Evolutionary conservation across 2,113 vertebrate species (phyloP), one percentile per base, ranked within the genome.

Genomic region (Athene noctua): DNA sequence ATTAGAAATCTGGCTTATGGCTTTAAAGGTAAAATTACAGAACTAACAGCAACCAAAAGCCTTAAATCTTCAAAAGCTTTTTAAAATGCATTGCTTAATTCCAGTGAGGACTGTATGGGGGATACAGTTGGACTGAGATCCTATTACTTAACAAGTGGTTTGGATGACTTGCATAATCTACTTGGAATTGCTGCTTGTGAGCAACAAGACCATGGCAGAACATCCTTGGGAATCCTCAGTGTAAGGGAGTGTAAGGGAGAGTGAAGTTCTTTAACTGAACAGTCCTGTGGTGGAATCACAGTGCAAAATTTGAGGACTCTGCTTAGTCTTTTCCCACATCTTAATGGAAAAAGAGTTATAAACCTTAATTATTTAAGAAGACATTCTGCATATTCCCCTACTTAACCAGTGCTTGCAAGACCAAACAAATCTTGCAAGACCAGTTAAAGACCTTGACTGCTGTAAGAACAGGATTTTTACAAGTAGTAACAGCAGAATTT

Each of bases 351-450:
- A 51, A 52, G 29, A 67, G 32, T 61, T 80, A 58, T 40, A 44
- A 79, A 67, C 29, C 47, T 96, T 66, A 92, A 94, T 82, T 90
- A 94, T 92, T 94, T 93, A 89, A 47, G 59, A 68, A 74, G 47
- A 44, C 29, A 83, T 13, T 4, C 52, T 80, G 30, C 70, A 47
- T 78, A 55, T 86, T 66, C 21, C 32, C 18, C 23, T 65, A n/a
- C 44, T 89, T 87, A 52, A 66, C 32, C 30, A 25, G 44, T 42
- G 42, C 62, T 83, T 91, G 54, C 17, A 92, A 79, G 22, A 62
- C n/a, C 11, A 63, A 80, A 58, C 27, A 55, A 83, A 86, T 66
- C 54, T 79, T 88, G 52, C 86, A 40, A 40, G 40, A 40, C 40
- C 44, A 32, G 8, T 6, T 90, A 59, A 91, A 85, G 57, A 68